Percentiles rank a stretch among this genome's conserved stretches.
phyloP scores from a whole-genome alignment of 2,797 vertebrate genomes.

The Poliocrania exsul region DNA sequence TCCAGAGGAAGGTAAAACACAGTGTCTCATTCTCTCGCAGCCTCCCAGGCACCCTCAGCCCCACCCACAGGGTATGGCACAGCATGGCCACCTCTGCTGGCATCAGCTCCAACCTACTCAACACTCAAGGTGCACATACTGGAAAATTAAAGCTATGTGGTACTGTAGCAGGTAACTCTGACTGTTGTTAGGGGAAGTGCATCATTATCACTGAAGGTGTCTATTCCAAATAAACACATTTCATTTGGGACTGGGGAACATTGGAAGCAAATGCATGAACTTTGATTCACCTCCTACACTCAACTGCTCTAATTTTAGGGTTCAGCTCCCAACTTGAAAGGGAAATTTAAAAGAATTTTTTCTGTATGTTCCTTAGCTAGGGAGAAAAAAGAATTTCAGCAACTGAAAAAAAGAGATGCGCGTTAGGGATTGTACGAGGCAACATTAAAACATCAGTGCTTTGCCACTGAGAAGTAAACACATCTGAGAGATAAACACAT shows the following conservation, averaged over 20 bases:
- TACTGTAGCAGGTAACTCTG: not conserved
- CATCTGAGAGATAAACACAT: not conserved
- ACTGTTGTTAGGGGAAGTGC: not conserved
- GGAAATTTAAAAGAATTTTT: not conserved
- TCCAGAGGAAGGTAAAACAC: conserved; percentile 27
- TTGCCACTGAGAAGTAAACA: not conserved
- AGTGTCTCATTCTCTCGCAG: not conserved
- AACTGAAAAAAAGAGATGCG: not conserved
- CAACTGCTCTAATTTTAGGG: not conserved
- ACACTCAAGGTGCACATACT: not conserved
- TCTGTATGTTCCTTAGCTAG: not conserved
- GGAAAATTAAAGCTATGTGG: conserved; percentile 31
- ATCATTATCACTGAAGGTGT: rapidly evolving
- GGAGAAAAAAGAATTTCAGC: not conserved
- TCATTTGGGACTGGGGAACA: not conserved
- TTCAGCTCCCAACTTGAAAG: not conserved
- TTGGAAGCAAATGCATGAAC: not conserved
- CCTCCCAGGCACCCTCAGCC: not conserved
- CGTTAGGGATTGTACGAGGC: not conserved
- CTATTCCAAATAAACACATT: not conserved
- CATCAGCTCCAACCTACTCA: not conserved
- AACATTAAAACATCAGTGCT: not conserved
- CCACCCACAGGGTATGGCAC: not conserved
- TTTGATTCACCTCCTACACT: not conserved
- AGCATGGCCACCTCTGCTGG: not conserved